Percentiles rank a stretch among this genome's conserved stretches.
Evolutionary conservation across 2,888 invertebrate genomes (phyloP).

Genomic region (Drosophila birchii): DNA sequence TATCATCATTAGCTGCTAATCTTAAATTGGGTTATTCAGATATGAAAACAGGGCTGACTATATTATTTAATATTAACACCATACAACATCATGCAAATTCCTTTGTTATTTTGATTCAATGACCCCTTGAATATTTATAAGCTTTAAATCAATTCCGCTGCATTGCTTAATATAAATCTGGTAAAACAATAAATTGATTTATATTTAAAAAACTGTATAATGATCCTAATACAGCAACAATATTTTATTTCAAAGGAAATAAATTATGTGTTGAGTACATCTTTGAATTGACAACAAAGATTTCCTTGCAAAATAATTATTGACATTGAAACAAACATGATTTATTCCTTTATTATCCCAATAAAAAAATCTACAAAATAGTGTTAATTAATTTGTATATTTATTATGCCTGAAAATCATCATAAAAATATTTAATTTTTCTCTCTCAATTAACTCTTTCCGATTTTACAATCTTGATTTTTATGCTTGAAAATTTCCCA

Average conservation of each 20-base stretch:
- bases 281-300: not conserved
- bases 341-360: not conserved
- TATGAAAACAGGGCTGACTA: conserved; percentile 20
- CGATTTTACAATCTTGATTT: conserved; percentile 14
- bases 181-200: conserved; percentile 13
- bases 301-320: not conserved
- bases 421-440: not conserved
- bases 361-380: not conserved
- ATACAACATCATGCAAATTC: not conserved
- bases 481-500: conserved; percentile 1
- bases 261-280: conserved; percentile 1
- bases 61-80: conserved; percentile 17
- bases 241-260: not conserved
- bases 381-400: conserved; percentile 1
- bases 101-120: conserved; percentile 8
- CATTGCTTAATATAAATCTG: not conserved
- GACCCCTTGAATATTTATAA: conserved; percentile 20
- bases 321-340: not conserved
- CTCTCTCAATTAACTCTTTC: not conserved
- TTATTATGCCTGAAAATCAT: not conserved
- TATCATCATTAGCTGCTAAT: not conserved
- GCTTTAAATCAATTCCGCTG: not conserved
- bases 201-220: not conserved
- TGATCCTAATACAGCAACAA: not conserved
- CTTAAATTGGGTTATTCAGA: conserved; percentile 3